Conservation (phyloP, 2,888 invertebrate genomes). For the Salpingus planirostris region DNA sequence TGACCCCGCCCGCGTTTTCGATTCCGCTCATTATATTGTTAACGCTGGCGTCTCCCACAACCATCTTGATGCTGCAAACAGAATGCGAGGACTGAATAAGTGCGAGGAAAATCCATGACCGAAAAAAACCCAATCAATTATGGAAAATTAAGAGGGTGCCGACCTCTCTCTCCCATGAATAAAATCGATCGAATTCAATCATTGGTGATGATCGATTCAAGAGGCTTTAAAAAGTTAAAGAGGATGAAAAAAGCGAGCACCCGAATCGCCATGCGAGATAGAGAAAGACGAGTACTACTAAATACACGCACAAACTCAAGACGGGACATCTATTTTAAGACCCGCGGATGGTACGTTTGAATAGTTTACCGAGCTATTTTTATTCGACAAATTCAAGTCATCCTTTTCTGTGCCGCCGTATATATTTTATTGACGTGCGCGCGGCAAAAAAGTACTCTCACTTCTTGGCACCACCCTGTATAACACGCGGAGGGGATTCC, state of each 20-base stretch:
- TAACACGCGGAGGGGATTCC: neutral
- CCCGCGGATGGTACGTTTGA: slow-evolving; percentile 23
- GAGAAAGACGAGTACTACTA: slow-evolving; percentile 18
- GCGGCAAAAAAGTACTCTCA: neutral
- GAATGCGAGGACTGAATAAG: no score
- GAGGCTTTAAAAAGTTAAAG: neutral
- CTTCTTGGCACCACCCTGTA: slow-evolving; percentile 1
- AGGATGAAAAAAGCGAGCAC: neutral
- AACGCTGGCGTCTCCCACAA: slow-evolving; percentile 67
- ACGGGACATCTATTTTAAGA: slow-evolving; percentile 21
- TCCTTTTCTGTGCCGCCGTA: slow-evolving; percentile 19
- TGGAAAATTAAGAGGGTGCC: no score
- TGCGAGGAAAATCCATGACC: no score
- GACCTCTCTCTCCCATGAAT: no score
- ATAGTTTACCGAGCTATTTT: slow-evolving; percentile 28
- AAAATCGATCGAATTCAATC: no score
- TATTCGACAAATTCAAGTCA: slow-evolving; percentile 24
- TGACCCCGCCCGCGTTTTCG: slow-evolving; percentile 80
- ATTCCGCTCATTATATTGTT: slow-evolving; percentile 88
- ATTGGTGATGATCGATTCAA: no score
- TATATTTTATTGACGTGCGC: neutral
- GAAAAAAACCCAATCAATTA: slow-evolving; percentile 7
- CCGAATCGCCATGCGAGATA: slow-evolving; percentile 14
- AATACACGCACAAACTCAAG: slow-evolving; percentile 20
- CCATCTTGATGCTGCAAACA: slow-evolving; percentile 10